Evolutionary conservation across 1,140 invertebrate species (phyloP).

Genomic region (Watersipora subatra): DNA sequence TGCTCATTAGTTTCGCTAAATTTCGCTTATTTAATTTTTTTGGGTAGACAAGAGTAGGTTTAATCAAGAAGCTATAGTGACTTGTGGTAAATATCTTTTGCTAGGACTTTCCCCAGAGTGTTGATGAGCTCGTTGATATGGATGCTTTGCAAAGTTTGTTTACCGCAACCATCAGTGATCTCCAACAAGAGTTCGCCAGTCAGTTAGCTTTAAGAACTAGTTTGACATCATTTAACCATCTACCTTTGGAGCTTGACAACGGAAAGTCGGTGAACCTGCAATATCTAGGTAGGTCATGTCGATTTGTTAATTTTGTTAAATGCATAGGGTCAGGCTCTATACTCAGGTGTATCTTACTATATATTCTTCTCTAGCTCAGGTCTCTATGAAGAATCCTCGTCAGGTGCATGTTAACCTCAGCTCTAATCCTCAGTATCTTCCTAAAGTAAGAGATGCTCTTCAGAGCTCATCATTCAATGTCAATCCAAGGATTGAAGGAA

Average conservation of each 20-base stretch:
- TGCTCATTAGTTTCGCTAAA: too few relatives aligned
- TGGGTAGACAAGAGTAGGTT: too few relatives aligned
- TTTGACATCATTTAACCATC: slow-evolving; percentile 58
- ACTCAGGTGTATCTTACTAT: too few relatives aligned
- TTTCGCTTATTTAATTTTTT: too few relatives aligned
- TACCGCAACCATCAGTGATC: background rate
- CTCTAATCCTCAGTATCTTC: slow-evolving; percentile 67
- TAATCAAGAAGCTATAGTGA: too few relatives aligned
- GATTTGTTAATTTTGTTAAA: too few relatives aligned
- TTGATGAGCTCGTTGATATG: too few relatives aligned
- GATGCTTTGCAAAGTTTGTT: too few relatives aligned
- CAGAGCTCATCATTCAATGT: slow-evolving; percentile 70
- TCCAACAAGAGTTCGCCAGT: background rate
- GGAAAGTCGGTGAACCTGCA: slow-evolving; percentile 70
- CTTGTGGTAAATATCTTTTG: too few relatives aligned
- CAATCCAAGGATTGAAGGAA: slow-evolving; percentile 87
- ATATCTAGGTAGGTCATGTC: too few relatives aligned
- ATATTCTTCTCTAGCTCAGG: slow-evolving; percentile 78
- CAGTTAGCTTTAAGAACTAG: background rate
- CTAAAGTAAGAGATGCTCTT: slow-evolving; percentile 59
- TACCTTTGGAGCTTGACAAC: slow-evolving; percentile 61
- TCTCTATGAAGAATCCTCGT: slow-evolving; percentile 72
- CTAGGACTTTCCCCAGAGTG: too few relatives aligned
- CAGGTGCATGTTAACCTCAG: slow-evolving; percentile 66
- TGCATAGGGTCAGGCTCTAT: too few relatives aligned